These are phyloP conservation scores for Drosophila mimetica DNA, from an alignment of 2,888 invertebrate genomes.

Conservation along the genomic window DNA sequence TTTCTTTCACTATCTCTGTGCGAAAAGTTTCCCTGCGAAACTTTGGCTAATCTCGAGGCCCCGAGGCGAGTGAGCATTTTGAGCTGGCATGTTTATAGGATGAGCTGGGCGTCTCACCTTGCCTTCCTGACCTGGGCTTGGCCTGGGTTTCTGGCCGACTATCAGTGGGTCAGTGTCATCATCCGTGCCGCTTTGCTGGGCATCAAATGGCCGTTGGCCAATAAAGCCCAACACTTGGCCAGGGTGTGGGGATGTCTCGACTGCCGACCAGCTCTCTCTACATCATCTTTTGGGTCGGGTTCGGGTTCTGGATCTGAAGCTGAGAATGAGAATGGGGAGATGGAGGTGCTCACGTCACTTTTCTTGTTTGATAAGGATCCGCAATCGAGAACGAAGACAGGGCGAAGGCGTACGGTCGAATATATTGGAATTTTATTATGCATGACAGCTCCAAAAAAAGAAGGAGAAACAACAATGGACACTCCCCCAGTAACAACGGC, in stretches of 20 bases:
- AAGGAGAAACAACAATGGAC: constrained; percentile 53
- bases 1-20: constrained; percentile 28
- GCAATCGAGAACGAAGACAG: constrained; percentile 59
- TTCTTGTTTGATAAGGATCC: constrained; percentile 77
- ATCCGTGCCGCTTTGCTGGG: constrained; percentile 25
- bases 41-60: constrained; percentile 32
- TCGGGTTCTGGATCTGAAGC: neutral
- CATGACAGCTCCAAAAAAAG: constrained; percentile 70
- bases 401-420: constrained; percentile 72
- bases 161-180: constrained; percentile 67
- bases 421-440: constrained; percentile 77
- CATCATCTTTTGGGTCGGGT: constrained; percentile 55
- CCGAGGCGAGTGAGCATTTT: constrained; percentile 19
- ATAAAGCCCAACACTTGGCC: constrained; percentile 45
- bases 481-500: constrained; percentile 38
- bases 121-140: constrained; percentile 39
- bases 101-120: constrained; percentile 46
- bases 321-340: constrained; percentile 34
- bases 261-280: constrained; percentile 12
- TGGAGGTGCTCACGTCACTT: constrained; percentile 70
- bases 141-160: constrained; percentile 44
- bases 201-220: constrained; percentile 47
- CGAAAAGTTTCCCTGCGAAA: constrained; percentile 34
- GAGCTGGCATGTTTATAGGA: constrained; percentile 49
- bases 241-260: constrained; percentile 35